Conservation (phyloP, 2,888 invertebrate genomes). For the Nycteola revayana region DNA sequence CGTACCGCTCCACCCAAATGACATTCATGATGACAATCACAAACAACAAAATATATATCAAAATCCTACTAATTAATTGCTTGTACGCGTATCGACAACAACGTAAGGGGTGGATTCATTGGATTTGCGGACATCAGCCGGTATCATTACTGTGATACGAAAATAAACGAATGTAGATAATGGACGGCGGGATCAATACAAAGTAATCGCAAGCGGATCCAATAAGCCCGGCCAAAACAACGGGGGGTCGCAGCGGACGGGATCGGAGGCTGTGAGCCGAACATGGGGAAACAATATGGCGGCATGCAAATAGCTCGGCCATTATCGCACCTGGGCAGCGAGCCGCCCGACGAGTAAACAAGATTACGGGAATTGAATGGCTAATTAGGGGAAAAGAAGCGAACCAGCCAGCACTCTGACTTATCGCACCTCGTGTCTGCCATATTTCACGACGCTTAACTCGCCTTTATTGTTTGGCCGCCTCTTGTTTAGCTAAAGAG, state of each 20-base stretch:
- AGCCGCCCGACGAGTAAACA: constrained; percentile 74
- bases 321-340: constrained; percentile 81
- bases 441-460: constrained; percentile 77
- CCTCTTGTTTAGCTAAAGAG: constrained; percentile 76
- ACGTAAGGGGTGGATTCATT: constrained; percentile 46
- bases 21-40: constrained; percentile 18
- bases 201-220: constrained; percentile 80
- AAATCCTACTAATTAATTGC: constrained; percentile 32
- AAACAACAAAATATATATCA: constrained; percentile 17
- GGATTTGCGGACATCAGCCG: constrained; percentile 63
- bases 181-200: constrained; percentile 80
- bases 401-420: constrained; percentile 60
- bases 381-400: constrained; percentile 81
- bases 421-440: constrained; percentile 73
- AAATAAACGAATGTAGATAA: constrained; percentile 80
- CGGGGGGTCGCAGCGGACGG: constrained; percentile 70
- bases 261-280: constrained; percentile 63
- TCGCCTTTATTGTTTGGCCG: constrained; percentile 74
- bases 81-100: constrained; percentile 39
- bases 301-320: constrained; percentile 81
- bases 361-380: constrained; percentile 82
- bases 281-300: constrained; percentile 80
- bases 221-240: constrained; percentile 78
- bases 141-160: constrained; percentile 74
- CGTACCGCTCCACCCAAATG: constrained; percentile 9